Evolutionary conservation across 2,888 invertebrate species (phyloP).

Genomic region (Anagyrus pseudococci): DNA sequence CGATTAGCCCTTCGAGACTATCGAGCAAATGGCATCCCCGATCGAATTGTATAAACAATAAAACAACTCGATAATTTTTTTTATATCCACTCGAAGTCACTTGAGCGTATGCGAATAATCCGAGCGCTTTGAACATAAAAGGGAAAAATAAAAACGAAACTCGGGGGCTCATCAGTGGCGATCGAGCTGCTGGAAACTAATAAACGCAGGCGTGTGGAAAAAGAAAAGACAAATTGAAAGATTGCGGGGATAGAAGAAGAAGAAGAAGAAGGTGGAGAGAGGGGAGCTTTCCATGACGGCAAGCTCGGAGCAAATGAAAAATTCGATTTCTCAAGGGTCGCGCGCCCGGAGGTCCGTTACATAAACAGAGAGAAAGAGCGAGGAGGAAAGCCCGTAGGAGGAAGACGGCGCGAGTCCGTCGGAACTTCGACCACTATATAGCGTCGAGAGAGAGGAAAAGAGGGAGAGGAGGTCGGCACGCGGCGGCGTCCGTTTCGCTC

Average conservation of each 20-base stretch:
- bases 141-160: not conserved
- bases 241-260: conserved; percentile 26
- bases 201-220: conserved; percentile 7
- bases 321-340: conserved; percentile 31
- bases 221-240: conserved; percentile 23
- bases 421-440: too few species aligned
- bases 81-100: too few species aligned
- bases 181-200: conserved; percentile 8
- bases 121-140: too few species aligned
- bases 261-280: too few species aligned
- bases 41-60: too few species aligned
- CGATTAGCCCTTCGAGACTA: not conserved
- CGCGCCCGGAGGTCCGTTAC: conserved; percentile 20
- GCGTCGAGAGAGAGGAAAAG: too few species aligned
- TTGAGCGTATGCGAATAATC: too few species aligned
- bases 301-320: conserved; percentile 14
- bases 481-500: conserved; percentile 2
- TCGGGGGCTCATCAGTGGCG: not conserved
- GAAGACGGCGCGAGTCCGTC: too few species aligned
- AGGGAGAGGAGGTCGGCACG: too few species aligned
- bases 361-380: conserved; percentile 34
- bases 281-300: too few species aligned
- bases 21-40: not conserved
- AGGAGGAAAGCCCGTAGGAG: too few species aligned
- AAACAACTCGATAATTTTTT: not conserved